Base-by-base conservation (phyloP, 2,888 invertebrate genomes). In the Papilio demoleus region DNA sequence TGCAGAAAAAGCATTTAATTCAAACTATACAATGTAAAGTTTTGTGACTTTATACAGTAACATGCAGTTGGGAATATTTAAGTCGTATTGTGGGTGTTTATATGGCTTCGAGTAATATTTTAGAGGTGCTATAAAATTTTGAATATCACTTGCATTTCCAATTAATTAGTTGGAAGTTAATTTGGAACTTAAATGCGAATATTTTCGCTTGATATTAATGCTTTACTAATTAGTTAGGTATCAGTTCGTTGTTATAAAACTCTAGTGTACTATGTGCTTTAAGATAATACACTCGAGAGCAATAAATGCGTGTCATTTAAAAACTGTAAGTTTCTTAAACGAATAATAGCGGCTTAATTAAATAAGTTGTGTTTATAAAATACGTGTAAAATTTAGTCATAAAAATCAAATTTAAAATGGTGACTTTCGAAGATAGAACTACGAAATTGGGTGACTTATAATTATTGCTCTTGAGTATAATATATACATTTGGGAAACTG, bases 101-200 rank as follows among this genome's bases (percentile, higher is more conserved):
- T 9, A n/a, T n/a, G n/a, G n/a, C 22, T 47, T 22, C 11, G 47
- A 1, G 19, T 19, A 47, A 24, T 24, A 24, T 50, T 50, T 50
- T 24, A 22, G 36, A n/a, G 45, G 9, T 3, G 27, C 36, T n/a
- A 42, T 47, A 36, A 59, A 65, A 45, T 59, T 50, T 24, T 59
- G 31, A 65, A 58, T 47, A 59, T 59, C 58, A 58, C 19, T 59
- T 65, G 65, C 58, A 65, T n/a, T 17, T 31, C 65, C 59, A 45
- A 65, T 59, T 58, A 59, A 59, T 65, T 65, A 58, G 1, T n/a
- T 59, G 19, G 45, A 58, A 24, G 6, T 47, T 59, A 58, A 65
- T 65, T 65, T 65, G 65, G 59, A 65, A 65, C 45, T 65, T n/a
- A 65, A 65, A 45, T 31, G 19, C 17, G 58, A 12, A 45, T 58